A percentile compares a stretch with the other conserved stretches of the same genome.
phyloP scores from a whole-genome alignment of 2,113 vertebrate species.

The Platichthys flesus region DNA sequence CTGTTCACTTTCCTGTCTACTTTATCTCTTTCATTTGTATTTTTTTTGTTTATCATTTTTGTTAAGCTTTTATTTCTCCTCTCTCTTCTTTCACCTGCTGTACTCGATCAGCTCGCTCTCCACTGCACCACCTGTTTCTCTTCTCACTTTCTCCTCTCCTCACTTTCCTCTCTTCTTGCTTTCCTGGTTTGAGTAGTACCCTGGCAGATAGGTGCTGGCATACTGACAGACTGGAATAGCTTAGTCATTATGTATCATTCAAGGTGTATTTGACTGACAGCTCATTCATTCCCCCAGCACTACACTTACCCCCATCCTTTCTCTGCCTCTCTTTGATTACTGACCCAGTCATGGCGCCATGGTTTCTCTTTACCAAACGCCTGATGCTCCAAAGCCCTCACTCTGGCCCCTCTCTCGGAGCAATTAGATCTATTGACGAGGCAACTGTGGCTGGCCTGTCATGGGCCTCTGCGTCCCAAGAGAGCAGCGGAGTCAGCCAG shows the following conservation, averaged over 20 bases:
- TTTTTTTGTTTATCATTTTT: constrained; percentile 31
- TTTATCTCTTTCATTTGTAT: constrained; percentile 39
- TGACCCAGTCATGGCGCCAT: constrained; percentile 77
- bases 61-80: constrained; percentile 7
- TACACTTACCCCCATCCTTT: constrained; percentile 70
- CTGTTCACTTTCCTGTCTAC: constrained; percentile 28
- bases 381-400: constrained; percentile 63
- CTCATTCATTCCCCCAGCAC: constrained; percentile 60
- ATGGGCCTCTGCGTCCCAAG: constrained; percentile 58
- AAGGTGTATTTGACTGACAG: constrained; percentile 71
- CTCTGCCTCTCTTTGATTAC: constrained; percentile 75
- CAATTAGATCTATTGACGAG: constrained; percentile 82
- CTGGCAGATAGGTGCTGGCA: constrained; percentile 65
- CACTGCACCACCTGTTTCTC: constrained; percentile 53
- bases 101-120: constrained; percentile 24
- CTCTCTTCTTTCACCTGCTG: not conserved
- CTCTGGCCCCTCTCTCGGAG: constrained; percentile 63
- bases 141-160: constrained; percentile 59
- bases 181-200: constrained; percentile 47
- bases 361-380: constrained; percentile 76
- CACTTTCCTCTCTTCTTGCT: constrained; percentile 54
- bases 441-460: constrained; percentile 65
- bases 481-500: constrained; percentile 61
- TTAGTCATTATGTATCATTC: constrained; percentile 74
- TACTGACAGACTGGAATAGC: constrained; percentile 63